Percentiles rank a stretch among this genome's conserved stretches.
Conservation (phyloP, 2,888 invertebrate species). For the Urechis unicinctus region DNA sequence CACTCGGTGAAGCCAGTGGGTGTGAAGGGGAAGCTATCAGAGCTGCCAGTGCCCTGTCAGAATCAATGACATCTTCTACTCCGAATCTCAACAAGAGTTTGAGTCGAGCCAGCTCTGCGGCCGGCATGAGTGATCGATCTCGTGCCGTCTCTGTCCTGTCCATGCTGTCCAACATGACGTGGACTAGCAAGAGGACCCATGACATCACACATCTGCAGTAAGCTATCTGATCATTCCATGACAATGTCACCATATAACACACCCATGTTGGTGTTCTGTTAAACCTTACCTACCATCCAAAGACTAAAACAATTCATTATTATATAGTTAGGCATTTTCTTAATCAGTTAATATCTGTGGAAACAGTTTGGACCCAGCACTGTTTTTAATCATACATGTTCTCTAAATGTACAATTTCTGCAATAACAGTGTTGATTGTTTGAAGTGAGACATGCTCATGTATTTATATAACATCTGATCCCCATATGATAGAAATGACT, state of each 20-base stretch:
- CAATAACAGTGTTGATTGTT: neutral
- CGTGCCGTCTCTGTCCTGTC: constrained; percentile 37
- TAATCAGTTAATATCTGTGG: too few species aligned
- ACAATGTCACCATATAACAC: neutral
- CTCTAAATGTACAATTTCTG: too few species aligned
- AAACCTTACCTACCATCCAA: too few species aligned
- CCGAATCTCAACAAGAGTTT: constrained; percentile 4
- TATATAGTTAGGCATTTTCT: too few species aligned
- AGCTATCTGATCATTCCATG: constrained; percentile 10
- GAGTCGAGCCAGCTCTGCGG: constrained; percentile 10
- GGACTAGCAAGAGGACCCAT: constrained; percentile 34
- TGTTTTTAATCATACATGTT: too few species aligned
- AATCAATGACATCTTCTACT: constrained; percentile 4
- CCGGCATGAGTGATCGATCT: constrained; percentile 23
- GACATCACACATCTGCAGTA: constrained; percentile 39
- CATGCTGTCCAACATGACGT: constrained; percentile 39
- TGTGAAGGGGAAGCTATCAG: constrained; percentile 39
- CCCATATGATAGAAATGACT: too few species aligned
- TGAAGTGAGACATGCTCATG: neutral
- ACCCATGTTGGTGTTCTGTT: neutral
- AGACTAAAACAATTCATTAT: too few species aligned
- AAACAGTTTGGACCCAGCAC: too few species aligned
- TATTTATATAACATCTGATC: too few species aligned
- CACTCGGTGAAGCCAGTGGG: constrained; percentile 43
- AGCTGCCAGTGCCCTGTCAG: constrained; percentile 22